Percentiles rank a stretch among this genome's conserved stretches.
These are phyloP conservation scores for Drosophila varians DNA, from an alignment of 1,140 invertebrate genomes.

Conservation along the genomic window DNA sequence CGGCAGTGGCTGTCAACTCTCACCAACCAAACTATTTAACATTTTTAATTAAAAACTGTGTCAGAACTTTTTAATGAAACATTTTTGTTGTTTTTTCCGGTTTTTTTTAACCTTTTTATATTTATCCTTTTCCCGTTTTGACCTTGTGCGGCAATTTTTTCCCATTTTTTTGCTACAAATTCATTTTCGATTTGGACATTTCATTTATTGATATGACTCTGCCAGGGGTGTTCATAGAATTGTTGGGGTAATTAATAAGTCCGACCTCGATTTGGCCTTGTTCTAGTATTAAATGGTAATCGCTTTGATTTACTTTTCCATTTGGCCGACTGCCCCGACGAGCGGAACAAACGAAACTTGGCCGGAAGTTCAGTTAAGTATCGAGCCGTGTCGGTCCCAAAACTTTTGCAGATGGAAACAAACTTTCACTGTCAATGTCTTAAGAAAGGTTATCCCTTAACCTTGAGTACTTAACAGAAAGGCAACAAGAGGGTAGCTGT, in stretches of 20 bases:
- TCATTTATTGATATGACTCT: conserved; percentile 25
- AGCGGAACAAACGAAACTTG: conserved; percentile 52
- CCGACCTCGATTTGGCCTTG: conserved; percentile 7
- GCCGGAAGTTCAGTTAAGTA: conserved; percentile 50
- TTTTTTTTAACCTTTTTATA: not conserved
- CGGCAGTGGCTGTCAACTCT: conserved; percentile 24
- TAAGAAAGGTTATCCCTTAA: conserved; percentile 8
- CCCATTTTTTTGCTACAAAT: not conserved
- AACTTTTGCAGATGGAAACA: conserved; percentile 31
- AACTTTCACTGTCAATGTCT: conserved; percentile 48
- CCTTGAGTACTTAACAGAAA: not conserved
- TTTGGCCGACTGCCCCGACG: conserved; percentile 35
- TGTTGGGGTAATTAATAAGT: conserved; percentile 61
- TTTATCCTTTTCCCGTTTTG: conserved; percentile 7
- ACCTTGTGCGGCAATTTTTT: conserved; percentile 2
- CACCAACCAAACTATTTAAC: conserved; percentile 26
- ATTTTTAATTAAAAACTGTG: conserved; percentile 59
- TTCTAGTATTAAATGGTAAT: conserved; percentile 44
- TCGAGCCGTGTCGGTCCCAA: conserved; percentile 31
- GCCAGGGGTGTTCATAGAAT: conserved; percentile 41
- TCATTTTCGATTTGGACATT: conserved; percentile 2
- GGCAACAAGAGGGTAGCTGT: not conserved
- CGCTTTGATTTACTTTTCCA: conserved; percentile 63
- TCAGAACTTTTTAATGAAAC: conserved; percentile 42
- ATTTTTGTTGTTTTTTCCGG: conserved; percentile 1